phyloP scores from a whole-genome alignment of 1,140 invertebrate species.

The Liolophura sinensis region DNA sequence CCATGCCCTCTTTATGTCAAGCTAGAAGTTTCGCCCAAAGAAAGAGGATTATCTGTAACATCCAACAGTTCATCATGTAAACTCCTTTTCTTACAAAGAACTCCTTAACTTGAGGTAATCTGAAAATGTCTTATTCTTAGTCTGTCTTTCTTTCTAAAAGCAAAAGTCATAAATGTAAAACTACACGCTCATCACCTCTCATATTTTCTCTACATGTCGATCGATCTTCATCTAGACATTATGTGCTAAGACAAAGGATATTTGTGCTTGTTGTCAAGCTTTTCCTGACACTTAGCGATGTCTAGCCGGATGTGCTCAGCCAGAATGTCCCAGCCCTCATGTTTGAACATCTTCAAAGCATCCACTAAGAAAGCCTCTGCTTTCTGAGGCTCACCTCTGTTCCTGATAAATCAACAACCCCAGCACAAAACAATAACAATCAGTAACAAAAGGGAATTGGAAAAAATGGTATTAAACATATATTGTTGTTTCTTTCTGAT shows the following conservation, averaged over 20 bases:
- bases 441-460: too few species aligned
- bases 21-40: background rate
- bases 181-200: constrained; percentile 2
- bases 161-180: background rate
- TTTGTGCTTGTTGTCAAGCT: constrained; percentile 73
- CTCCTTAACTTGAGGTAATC: background rate
- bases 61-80: background rate
- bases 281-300: constrained; percentile 82
- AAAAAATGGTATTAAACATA: too few species aligned
- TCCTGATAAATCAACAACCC: constrained; percentile 46
- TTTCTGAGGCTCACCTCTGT: constrained; percentile 83
- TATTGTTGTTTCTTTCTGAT: too few species aligned
- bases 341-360: constrained; percentile 80
- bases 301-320: constrained; percentile 80
- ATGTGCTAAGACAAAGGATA: constrained; percentile 35
- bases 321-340: constrained; percentile 83
- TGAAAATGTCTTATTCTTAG: too few species aligned
- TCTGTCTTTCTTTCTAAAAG: background rate
- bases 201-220: background rate
- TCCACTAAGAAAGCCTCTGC: constrained; percentile 87
- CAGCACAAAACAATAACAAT: too few species aligned
- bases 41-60: background rate
- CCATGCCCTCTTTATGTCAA: background rate
- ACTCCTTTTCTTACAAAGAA: background rate
- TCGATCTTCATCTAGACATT: background rate